A percentile compares a stretch with the other conserved stretches of the same genome.
phyloP scores from a whole-genome alignment of 2,888 invertebrate species.

The Megaustenia siamemsis region DNA sequence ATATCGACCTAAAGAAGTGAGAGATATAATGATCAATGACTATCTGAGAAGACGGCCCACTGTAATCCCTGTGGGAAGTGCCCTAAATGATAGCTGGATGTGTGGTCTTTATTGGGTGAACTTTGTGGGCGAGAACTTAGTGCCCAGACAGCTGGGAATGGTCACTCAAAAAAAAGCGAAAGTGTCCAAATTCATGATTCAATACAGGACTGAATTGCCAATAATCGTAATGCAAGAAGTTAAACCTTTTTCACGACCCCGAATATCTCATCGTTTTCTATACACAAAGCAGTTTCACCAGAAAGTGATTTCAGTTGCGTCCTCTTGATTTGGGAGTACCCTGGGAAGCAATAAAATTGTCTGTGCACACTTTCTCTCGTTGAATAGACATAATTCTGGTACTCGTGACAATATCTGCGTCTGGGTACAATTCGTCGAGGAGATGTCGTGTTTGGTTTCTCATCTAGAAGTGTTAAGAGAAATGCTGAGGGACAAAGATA shows the following conservation, averaged over 20 bases:
- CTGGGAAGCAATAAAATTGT: not conserved
- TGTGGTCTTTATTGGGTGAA: not conserved
- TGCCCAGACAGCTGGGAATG: slow-evolving; percentile 3
- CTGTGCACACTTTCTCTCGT: not conserved
- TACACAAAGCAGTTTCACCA: not conserved
- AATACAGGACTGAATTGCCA: not conserved
- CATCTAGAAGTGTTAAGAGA: too few species aligned
- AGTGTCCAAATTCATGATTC: not conserved
- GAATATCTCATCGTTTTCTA: not conserved
- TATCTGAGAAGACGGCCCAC: not conserved
- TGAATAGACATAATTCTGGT: not conserved
- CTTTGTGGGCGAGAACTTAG: not conserved
- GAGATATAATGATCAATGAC: not conserved
- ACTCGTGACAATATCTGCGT: not conserved
- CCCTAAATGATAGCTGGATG: not conserved
- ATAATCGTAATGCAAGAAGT: not conserved
- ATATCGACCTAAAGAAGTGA: not conserved
- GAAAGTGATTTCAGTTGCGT: not conserved
- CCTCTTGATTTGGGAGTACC: not conserved
- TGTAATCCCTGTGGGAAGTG: not conserved
- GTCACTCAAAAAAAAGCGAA: not conserved
- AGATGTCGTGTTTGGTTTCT: too few species aligned
- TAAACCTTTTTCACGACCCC: not conserved
- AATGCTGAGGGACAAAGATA: too few species aligned
- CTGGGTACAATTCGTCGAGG: not conserved